Percentiles rank a stretch among this genome's conserved stretches.
Conservation (phyloP, 2,797 vertebrate genomes). For the Argentina silus region DNA sequence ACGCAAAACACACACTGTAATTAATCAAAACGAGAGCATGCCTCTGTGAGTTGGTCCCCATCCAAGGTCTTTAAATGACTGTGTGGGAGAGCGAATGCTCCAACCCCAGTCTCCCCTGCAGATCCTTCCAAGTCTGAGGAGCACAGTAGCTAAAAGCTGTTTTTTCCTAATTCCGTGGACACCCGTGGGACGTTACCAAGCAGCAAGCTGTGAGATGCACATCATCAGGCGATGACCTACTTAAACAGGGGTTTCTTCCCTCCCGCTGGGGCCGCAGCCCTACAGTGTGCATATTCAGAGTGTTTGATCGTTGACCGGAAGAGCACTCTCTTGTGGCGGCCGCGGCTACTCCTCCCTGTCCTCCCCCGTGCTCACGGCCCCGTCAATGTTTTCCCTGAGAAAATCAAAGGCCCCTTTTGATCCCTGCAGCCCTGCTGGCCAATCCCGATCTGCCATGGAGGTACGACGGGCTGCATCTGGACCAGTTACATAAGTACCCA, state of each 20-base stretch:
- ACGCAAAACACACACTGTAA: too few relatives aligned
- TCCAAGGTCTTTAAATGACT: too few relatives aligned
- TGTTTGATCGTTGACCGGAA: not conserved
- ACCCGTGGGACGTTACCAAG: too few relatives aligned
- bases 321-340: not conserved
- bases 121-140: too few relatives aligned
- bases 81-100: not conserved
- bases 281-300: too few relatives aligned
- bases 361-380: not conserved
- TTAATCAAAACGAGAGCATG: too few relatives aligned
- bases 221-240: constrained; percentile 15
- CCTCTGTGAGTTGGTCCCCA: too few relatives aligned
- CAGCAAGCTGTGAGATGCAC: not conserved
- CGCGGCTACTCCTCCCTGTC: constrained; percentile 20
- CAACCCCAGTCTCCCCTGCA: not conserved
- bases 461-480: constrained; percentile 54
- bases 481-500: constrained; percentile 69
- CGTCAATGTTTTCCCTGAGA: not conserved
- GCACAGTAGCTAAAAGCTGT: too few relatives aligned
- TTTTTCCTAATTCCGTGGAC: not conserved
- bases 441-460: constrained; percentile 33
- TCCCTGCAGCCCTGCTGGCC: not conserved
- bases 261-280: too few relatives aligned
- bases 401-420: not conserved
- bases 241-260: not conserved